Base-by-base conservation (phyloP, 2,797 vertebrate species). In the Pseudochirops cupreus region DNA sequence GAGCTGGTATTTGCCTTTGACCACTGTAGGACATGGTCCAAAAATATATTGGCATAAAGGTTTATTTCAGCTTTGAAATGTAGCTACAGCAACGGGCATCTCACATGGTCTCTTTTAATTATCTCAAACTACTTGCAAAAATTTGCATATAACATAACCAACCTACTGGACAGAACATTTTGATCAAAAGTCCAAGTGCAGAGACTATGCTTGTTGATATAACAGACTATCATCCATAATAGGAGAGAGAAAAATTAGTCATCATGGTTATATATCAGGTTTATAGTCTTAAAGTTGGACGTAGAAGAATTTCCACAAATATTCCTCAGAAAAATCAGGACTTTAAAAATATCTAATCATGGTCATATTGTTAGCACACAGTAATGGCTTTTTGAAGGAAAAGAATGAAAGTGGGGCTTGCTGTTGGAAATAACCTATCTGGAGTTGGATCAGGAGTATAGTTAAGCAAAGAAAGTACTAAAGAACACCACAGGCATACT, bases 241-340 rank as follows among this genome's bases (percentile, higher is more conserved):
- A 26, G 39, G 46, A 87, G 9, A 39, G n/a, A 26, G 39, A 87
- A 87, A 87, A 24, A 87, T 39, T 57, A 90, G 50, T 33, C 91
- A 95, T 16, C 62, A 16, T 39, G 92, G 93, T 24, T 93, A 89
- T 58, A 82, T 90, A 89, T 21, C 16, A 67, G 26, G 58, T 67
- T 93, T 96, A 94, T 67, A 94, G 13, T 87, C 93, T 54, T 92
- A 2, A 67, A 59, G 9, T 52, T 95, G 57, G 92, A 58, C 4
- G 56, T 91, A 39, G 50, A 39, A 93, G 58, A 53, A 14, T 94
- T 56, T 94, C n/a, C 5, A 82, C 74, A n/a, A 11, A 39, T 4
- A 94, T 0, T 0, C 96, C 90, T 93, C 12, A 59, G 82, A 93
- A 55, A 91, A 93, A 94, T 93, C 13, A 11, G n/a, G n/a, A 4